Evolutionary conservation across 2,113 vertebrate species (phyloP), one percentile per base, ranked within the genome.

Genomic region (Festucalex cinctus): DNA sequence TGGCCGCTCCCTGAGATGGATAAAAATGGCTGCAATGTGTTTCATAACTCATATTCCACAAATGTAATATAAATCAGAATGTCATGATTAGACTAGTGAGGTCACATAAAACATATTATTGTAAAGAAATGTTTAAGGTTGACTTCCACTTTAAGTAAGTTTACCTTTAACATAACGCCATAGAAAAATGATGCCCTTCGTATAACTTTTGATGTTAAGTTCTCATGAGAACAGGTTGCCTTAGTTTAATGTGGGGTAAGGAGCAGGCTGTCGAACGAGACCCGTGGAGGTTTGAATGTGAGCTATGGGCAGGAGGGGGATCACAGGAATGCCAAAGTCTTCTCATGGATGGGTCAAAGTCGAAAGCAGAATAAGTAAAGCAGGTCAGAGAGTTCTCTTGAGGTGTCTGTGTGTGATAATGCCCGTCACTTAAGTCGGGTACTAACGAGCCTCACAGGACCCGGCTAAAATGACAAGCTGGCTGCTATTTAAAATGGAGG

Each of bases 361-460:
- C 35, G 9, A 35, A 58, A 58, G 61, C 20, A n/a, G 20, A 63
- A 63, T 46, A 68, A 65, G 66, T n/a, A 43, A 36, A 20, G 6
- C 9, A 51, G 62, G 43, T 70, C n/a, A 41, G 36, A 63, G 35
- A 65, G 43, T 46, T 8, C 19, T 59, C n/a, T 35, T 19, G 65
- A 37, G 16, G 36, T 63, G 20, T 22, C 20, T 51, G 8, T 28
- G 22, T 24, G 35, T 53, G 20, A 68, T 51, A 76, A 65, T 36
- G 22, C 24, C 36, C 24, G 65, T 57, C 35, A 69, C 66, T 19
- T 51, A 36, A 59, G 37, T 43, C 22, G 14, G 22, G 9, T 4
- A 46, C 16, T 78, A 70, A 71, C 13, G 62, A 70, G 71, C 56
- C 63, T 65, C 67, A 53, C 56, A 37, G 65, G 65, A 20, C 35